Evolutionary conservation across 2,113 vertebrate genomes (phyloP).

Genomic region (Barbus barbus): DNA sequence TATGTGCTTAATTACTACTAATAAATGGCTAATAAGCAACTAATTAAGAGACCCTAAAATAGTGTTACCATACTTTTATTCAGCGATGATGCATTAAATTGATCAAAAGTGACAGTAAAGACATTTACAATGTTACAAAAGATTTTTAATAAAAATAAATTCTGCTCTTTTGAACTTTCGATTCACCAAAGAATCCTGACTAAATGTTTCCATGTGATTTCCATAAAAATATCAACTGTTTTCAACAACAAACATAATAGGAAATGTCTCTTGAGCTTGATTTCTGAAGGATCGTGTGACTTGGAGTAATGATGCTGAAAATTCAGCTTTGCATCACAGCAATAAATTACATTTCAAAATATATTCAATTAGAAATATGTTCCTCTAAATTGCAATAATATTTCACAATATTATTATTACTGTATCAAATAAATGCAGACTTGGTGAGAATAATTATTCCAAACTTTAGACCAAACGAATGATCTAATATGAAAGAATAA

Average conservation of each 20-base stretch:
- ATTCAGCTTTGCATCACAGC: not conserved
- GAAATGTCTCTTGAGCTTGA: too few relatives aligned
- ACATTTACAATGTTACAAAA: not conserved
- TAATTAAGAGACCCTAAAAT: too few relatives aligned
- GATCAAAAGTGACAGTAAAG: not conserved
- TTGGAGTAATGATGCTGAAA: not conserved
- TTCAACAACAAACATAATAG: not conserved
- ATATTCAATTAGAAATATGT: not conserved
- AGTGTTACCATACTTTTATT: not conserved
- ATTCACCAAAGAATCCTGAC: not conserved
- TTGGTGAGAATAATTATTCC: not conserved
- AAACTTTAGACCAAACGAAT: not conserved
- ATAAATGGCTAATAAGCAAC: too few relatives aligned
- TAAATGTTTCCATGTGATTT: not conserved
- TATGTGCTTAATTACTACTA: too few relatives aligned
- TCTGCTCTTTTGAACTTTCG: not conserved
- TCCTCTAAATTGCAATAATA: not conserved
- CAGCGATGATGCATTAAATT: not conserved
- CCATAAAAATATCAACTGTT: too few relatives aligned
- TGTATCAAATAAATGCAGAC: not conserved
- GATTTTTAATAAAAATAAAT: not conserved
- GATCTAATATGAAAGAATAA: not conserved
- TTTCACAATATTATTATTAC: not conserved
- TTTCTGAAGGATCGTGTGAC: too few relatives aligned
- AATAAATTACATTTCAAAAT: not conserved